Percentiles rank a stretch among this genome's conserved stretches.
Conservation (phyloP, 2,113 vertebrate genomes). For the Phycodurus eques region DNA sequence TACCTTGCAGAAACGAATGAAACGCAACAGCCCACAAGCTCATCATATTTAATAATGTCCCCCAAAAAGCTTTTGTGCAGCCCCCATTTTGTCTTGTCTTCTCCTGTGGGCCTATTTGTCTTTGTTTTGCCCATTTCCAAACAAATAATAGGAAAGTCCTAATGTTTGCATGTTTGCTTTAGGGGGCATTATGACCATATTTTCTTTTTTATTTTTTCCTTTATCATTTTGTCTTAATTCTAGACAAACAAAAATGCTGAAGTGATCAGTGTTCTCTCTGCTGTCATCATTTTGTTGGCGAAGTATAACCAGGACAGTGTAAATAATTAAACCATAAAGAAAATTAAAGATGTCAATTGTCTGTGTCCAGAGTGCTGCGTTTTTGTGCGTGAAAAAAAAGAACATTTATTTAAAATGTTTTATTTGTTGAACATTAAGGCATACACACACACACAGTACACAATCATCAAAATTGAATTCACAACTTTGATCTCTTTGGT, state of each 20-base stretch:
- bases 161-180: slow-evolving; percentile 7
- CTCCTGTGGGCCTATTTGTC: too few relatives aligned
- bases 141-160: slow-evolving; percentile 4
- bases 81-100: not conserved
- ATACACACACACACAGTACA: slow-evolving; percentile 28
- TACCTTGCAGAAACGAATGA: not conserved
- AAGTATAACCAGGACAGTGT: slow-evolving; percentile 50
- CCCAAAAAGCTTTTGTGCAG: not conserved
- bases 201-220: not conserved
- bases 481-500: slow-evolving; percentile 63
- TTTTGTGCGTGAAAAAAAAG: not conserved
- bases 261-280: slow-evolving; percentile 22
- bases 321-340: slow-evolving; percentile 70
- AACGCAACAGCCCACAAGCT: not conserved
- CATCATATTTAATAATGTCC: not conserved
- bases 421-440: slow-evolving; percentile 60
- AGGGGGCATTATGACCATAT: slow-evolving; percentile 6
- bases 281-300: slow-evolving; percentile 27
- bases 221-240: slow-evolving; percentile 16
- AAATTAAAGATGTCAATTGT: slow-evolving; percentile 26
- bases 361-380: not conserved
- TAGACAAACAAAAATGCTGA: slow-evolving; percentile 21
- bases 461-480: slow-evolving; percentile 61
- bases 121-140: not conserved
- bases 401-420: slow-evolving; percentile 3